Evolutionary conservation across 2,888 invertebrate genomes (phyloP), one percentile per base, ranked within the genome.

Genomic region (Phymatocera aterrima): DNA sequence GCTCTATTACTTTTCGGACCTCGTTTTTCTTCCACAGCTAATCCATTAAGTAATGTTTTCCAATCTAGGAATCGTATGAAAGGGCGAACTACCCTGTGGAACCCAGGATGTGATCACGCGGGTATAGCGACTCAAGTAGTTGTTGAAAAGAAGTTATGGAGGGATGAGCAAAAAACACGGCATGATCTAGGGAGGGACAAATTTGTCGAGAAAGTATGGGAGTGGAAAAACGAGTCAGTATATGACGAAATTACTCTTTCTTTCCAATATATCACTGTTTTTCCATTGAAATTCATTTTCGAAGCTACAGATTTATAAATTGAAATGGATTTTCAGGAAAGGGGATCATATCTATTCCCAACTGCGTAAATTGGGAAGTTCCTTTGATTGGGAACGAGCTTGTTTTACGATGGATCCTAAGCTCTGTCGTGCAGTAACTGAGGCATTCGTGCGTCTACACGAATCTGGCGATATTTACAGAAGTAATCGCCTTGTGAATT

Each of bases 111-210:
- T 88, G 99, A 99, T 92, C 99, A 99, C 91, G 99, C 99, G 1
- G 99, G 99, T 77, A 99, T 99, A 84, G 99, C 99, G 1, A 99
- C 99, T 0, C 99, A 99, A 91, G 98, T 99, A 18, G 98, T 99
- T 0, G 99, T 99, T 0, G 99, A 99, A 91, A 99, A 99, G 90
- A 96, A 97, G 85, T 87, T 99, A 3, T 97, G 96, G 96, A 94
- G 96, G 46, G 98, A 98, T 85, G 94, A 96, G 86, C 93, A 95
- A 84, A 93, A 95, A 86, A 96, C 96, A 0, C 93, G 99, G 12
- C 98, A 99, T 88, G 97, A 99, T 87, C 91, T 99, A n/a, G 99
- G 99, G 0, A 92, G 99, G 78, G 97, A 98, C 78, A 95, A 95
- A 85, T 99, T 99, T 89, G 94, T 98, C 78, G 95, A 97, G 84